These are phyloP conservation scores for Dendrolimus punctatus DNA, from an alignment of 1,140 invertebrate species.

Conservation along the genomic window DNA sequence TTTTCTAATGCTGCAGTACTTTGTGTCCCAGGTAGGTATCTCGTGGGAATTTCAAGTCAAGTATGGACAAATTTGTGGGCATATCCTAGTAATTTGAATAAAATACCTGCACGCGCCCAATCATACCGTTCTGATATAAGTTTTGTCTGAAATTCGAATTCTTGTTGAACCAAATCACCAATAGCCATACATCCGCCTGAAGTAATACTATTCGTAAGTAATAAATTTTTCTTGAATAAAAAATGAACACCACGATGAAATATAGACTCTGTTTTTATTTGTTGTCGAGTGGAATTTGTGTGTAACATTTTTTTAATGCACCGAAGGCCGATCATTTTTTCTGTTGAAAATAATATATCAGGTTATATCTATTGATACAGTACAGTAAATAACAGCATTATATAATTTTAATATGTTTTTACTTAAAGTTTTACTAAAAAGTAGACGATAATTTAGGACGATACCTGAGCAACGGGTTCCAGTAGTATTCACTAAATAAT, in stretches of 20 bases:
- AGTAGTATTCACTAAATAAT: too few species aligned
- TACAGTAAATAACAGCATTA: neutral
- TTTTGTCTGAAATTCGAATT: slow-evolving; percentile 73
- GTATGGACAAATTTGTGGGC: too few species aligned
- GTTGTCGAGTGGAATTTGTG: neutral
- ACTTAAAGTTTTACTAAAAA: too few species aligned
- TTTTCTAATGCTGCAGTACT: too few species aligned
- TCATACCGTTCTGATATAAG: slow-evolving; percentile 66
- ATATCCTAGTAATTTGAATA: slow-evolving; percentile 1
- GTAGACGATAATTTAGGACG: too few species aligned
- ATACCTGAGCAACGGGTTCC: too few species aligned
- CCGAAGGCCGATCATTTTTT: slow-evolving; percentile 2
- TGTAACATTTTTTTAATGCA: slow-evolving; percentile 1
- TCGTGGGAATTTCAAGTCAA: too few species aligned
- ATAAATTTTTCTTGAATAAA: slow-evolving; percentile 77
- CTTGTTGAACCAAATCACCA: slow-evolving; percentile 71
- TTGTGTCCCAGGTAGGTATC: too few species aligned
- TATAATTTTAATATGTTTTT: too few species aligned
- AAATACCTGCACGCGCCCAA: slow-evolving; percentile 66
- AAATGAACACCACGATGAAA: slow-evolving; percentile 39
- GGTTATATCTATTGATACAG: neutral
- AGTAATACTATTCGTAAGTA: slow-evolving; percentile 78
- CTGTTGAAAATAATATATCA: too few species aligned
- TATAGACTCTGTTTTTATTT: slow-evolving; percentile 25
- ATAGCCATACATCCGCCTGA: slow-evolving; percentile 78